phyloP scores from a whole-genome alignment of 2,113 vertebrate species.

The Morone chrysops region DNA sequence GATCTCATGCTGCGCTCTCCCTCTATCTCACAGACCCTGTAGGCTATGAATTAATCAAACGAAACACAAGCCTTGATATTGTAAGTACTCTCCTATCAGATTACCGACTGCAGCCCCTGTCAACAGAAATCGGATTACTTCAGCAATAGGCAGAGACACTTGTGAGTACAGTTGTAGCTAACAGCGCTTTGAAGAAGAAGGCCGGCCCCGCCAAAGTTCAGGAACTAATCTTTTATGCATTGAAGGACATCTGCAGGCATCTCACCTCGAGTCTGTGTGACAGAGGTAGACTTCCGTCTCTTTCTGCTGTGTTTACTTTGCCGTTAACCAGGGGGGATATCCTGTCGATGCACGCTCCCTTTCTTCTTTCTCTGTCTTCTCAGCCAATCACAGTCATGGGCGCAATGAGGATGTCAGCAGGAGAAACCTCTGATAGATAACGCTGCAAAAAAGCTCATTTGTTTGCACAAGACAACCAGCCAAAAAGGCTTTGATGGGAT shows the following conservation, averaged over 20 bases:
- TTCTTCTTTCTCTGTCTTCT: constrained; percentile 63
- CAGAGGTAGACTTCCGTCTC: constrained; percentile 72
- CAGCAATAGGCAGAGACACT: constrained; percentile 72
- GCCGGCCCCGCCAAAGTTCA: constrained; percentile 34
- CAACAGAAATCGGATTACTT: constrained; percentile 74
- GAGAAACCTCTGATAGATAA: constrained; percentile 72
- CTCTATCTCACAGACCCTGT: constrained; percentile 82
- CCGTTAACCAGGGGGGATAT: constrained; percentile 74
- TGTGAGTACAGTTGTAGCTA: constrained; percentile 72
- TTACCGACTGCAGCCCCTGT: constrained; percentile 68
- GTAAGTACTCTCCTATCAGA: constrained; percentile 83
- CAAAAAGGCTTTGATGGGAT: constrained; percentile 72
- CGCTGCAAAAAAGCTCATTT: constrained; percentile 72
- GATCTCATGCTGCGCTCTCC: constrained; percentile 88
- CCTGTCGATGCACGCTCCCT: constrained; percentile 69
- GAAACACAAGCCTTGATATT: constrained; percentile 80
- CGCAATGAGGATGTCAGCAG: constrained; percentile 71
- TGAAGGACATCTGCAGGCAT: constrained; percentile 61
- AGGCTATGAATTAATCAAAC: constrained; percentile 85
- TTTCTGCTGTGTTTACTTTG: constrained; percentile 77
- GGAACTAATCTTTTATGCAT: constrained; percentile 71
- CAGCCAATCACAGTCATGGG: constrained; percentile 57
- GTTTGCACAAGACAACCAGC: constrained; percentile 69
- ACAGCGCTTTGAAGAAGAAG: constrained; percentile 50
- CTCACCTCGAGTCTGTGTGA: constrained; percentile 65